Conservation (phyloP, 1,140 invertebrate species). For the Anadara kagoshimensis region DNA sequence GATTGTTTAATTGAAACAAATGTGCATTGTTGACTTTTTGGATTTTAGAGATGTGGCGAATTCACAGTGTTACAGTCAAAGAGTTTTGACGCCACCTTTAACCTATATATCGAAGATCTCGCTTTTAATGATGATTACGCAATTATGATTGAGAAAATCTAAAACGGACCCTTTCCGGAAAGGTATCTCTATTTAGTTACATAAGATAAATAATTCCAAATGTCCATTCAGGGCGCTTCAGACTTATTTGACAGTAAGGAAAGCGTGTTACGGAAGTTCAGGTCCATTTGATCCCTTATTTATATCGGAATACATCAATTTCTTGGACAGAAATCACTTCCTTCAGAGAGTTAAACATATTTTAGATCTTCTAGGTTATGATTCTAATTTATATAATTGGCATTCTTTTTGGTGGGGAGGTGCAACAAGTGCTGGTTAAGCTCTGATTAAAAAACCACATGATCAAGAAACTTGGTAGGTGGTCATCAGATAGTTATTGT, state of each 20-base stretch:
- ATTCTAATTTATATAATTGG: slow-evolving; percentile 1
- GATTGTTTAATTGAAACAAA: too few species aligned
- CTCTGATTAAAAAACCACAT: slow-evolving; percentile 15
- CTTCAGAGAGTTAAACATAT: slow-evolving; percentile 13
- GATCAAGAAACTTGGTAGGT: slow-evolving; percentile 16
- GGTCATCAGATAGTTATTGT: too few species aligned
- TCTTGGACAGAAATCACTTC: slow-evolving; percentile 1
- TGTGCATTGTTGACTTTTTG: too few species aligned
- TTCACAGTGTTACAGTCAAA: too few species aligned
- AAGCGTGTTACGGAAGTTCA: too few species aligned
- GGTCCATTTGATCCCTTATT: not conserved
- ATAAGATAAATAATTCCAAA: not conserved
- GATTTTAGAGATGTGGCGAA: too few species aligned
- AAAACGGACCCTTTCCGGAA: slow-evolving; percentile 37
- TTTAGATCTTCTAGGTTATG: slow-evolving; percentile 7
- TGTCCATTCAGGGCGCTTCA: slow-evolving; percentile 4
- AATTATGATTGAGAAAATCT: slow-evolving; percentile 10
- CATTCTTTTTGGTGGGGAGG: slow-evolving; percentile 22
- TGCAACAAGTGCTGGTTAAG: slow-evolving; percentile 11
- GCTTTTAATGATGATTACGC: not conserved
- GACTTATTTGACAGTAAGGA: slow-evolving; percentile 6
- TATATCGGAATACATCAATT: not conserved
- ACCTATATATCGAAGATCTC: slow-evolving; percentile 19
- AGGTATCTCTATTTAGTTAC: too few species aligned
- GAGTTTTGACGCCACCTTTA: slow-evolving; percentile 3